A percentile compares a stretch with the other conserved stretches of the same genome.
These are phyloP conservation scores for Morone chrysops DNA, from an alignment of 2,113 vertebrate species.

Conservation along the genomic window DNA sequence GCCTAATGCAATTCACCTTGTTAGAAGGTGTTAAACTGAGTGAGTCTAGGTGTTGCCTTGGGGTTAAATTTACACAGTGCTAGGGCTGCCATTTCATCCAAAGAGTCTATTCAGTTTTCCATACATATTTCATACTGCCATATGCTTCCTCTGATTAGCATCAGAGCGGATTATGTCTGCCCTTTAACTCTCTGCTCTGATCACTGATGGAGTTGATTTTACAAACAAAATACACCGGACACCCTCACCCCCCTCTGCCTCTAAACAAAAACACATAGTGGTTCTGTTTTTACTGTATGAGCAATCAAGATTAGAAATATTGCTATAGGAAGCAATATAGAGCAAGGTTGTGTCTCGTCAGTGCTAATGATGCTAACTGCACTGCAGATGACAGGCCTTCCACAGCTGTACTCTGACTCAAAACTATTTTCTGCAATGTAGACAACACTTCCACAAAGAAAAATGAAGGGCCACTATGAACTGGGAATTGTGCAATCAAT, in stretches of 20 bases:
- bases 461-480: conserved; percentile 7
- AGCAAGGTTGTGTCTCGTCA: conserved; percentile 17
- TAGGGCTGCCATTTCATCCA: conserved; percentile 39
- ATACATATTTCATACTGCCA: conserved; percentile 63
- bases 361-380: conserved; percentile 20
- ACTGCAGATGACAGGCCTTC: conserved; percentile 27
- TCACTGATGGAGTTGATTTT: conserved; percentile 4
- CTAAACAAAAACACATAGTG: conserved; percentile 1
- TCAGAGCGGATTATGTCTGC: conserved; percentile 50
- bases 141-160: conserved; percentile 49
- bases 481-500: conserved; percentile 39
- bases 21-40: not conserved
- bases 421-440: conserved; percentile 47
- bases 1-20: not conserved
- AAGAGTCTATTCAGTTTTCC: conserved; percentile 6
- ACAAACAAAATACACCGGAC: not conserved
- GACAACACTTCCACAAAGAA: conserved; percentile 41
- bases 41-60: conserved; percentile 7
- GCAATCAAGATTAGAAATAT: not conserved
- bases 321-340: not conserved
- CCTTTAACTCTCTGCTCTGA: conserved; percentile 43
- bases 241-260: not conserved
- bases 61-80: conserved; percentile 3
- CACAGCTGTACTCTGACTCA: conserved; percentile 27
- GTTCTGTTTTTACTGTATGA: not conserved